Evolutionary conservation across 2,888 invertebrate genomes (phyloP).

Genomic region (Drosophila trichaetosa): DNA sequence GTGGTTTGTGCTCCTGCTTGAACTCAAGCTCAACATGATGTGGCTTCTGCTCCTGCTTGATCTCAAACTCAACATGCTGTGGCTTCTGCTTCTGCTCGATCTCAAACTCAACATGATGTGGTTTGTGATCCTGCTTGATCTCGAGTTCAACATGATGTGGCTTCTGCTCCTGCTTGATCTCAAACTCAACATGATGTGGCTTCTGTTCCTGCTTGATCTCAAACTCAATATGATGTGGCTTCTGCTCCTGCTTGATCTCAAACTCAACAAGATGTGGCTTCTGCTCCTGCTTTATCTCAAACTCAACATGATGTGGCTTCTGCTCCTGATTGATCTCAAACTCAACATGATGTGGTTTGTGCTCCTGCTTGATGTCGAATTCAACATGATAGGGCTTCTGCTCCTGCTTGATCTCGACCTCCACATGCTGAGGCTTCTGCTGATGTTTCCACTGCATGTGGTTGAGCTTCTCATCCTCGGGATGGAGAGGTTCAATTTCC

Average conservation of each 20-base stretch:
- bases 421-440: not conserved
- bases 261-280: slow-evolving; percentile 17
- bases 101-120: slow-evolving; percentile 15
- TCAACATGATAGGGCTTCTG: slow-evolving; percentile 16
- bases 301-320: not conserved
- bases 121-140: slow-evolving; percentile 12
- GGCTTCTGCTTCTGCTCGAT: not conserved
- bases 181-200: slow-evolving; percentile 19
- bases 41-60: not conserved
- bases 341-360: not conserved
- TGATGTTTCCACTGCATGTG: not conserved
- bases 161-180: slow-evolving; percentile 4
- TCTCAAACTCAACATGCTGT: not conserved
- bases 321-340: not conserved
- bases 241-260: slow-evolving; percentile 6
- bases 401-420: slow-evolving; percentile 5
- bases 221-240: slow-evolving; percentile 6
- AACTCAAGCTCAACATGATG: not conserved
- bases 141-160: not conserved
- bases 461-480: not conserved
- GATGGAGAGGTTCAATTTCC: slow-evolving; percentile 12
- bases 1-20: not conserved
- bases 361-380: slow-evolving; percentile 5
- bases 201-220: slow-evolving; percentile 18
- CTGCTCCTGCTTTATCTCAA: slow-evolving; percentile 16